phyloP scores from a whole-genome alignment of 37 sponge, comb jelly and placozoan species.

The Bolinopsis microptera region DNA sequence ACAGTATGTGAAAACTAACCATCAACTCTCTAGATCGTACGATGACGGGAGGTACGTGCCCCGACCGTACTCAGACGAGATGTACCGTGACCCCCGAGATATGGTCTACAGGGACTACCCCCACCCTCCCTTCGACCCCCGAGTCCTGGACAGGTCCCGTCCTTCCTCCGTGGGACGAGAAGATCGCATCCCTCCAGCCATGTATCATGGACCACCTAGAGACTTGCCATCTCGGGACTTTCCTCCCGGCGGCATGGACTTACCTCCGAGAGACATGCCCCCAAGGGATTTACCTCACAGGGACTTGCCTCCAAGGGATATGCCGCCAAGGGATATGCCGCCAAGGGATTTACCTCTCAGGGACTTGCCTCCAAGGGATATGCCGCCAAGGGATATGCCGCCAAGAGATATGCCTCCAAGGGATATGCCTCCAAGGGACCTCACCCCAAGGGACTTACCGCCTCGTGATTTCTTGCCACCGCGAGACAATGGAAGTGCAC shows the following conservation, averaged over 20 bases:
- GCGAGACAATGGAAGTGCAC: too few species aligned
- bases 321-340: neutral
- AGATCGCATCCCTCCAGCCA: neutral
- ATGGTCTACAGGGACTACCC: neutral
- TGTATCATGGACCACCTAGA: neutral
- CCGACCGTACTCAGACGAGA: neutral
- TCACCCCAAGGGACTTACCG: neutral
- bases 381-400: neutral
- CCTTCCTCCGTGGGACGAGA: constrained; percentile 9
- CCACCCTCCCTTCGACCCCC: constrained; percentile 9
- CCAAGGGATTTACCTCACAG: neutral
- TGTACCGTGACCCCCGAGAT: neutral
- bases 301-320: neutral
- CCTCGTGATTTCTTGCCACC: constrained; percentile 3
- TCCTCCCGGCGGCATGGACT: neutral
- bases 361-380: neutral
- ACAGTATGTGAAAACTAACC: too few species aligned
- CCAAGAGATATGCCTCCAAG: constrained; percentile 9
- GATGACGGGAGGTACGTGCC: constrained; percentile 12
- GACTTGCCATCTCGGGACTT: neutral
- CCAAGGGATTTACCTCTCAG: neutral
- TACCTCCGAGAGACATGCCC: neutral
- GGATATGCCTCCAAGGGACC: neutral
- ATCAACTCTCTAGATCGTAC: neutral
- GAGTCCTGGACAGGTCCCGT: neutral